A percentile compares a stretch with the other conserved stretches of the same genome.
Evolutionary conservation across 2,888 invertebrate species (phyloP).

Genomic region (Aphelenchoides bicaudatus): DNA sequence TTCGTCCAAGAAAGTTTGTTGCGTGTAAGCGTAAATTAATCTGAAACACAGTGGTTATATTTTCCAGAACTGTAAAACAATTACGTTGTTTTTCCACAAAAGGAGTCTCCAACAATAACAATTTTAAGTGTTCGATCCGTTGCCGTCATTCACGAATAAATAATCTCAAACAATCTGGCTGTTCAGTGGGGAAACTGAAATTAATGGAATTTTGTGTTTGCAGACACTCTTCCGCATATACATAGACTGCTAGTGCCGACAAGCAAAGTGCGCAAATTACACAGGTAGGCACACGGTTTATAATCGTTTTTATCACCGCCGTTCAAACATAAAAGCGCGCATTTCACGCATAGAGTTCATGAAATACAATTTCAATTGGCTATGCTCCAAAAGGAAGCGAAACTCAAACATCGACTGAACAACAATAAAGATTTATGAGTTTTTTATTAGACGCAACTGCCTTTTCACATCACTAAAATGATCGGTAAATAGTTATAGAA

Average conservation of each 20-base stretch:
- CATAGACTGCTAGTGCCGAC: too few relatives aligned
- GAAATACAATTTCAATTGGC: too few relatives aligned
- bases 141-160: background rate
- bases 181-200: background rate
- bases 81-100: conserved; percentile 82
- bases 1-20: conserved; percentile 41
- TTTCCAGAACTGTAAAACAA: conserved; percentile 12
- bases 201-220: background rate
- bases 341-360: too few relatives aligned
- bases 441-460: too few relatives aligned
- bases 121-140: conserved; percentile 70
- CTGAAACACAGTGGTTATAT: conserved; percentile 31
- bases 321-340: too few relatives aligned
- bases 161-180: background rate
- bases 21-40: conserved; percentile 47
- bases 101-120: conserved; percentile 86
- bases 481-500: too few relatives aligned
- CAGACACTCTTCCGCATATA: too few relatives aligned
- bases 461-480: too few relatives aligned
- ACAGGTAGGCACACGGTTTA: background rate
- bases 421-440: too few relatives aligned
- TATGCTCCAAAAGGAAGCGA: too few relatives aligned
- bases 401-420: too few relatives aligned
- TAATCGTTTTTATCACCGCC: background rate
- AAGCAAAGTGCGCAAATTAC: background rate